A percentile compares a stretch with the other conserved stretches of the same genome.
These are phyloP conservation scores for Lineus longissimus DNA, from an alignment of 1,140 invertebrate genomes.

Conservation along the genomic window DNA sequence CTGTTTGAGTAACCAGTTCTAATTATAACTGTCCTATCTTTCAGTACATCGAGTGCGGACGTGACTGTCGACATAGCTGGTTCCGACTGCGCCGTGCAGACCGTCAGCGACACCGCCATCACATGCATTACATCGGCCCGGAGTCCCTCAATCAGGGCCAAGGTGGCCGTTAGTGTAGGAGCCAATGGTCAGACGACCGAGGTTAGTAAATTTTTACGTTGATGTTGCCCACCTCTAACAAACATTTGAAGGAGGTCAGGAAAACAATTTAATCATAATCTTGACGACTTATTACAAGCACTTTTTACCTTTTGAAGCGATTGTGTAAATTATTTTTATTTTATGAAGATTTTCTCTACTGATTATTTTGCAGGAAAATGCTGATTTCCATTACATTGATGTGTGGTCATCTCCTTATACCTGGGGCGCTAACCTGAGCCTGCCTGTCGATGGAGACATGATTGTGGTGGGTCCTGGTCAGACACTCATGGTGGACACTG, in stretches of 20 bases:
- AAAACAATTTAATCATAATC: too few relatives aligned
- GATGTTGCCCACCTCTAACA: too few relatives aligned
- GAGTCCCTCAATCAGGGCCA: slow-evolving; percentile 15
- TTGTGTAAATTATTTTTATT: too few relatives aligned
- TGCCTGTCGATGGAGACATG: slow-evolving; percentile 1
- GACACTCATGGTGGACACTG: not conserved
- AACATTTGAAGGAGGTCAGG: too few relatives aligned
- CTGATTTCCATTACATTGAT: not conserved
- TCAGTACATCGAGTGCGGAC: slow-evolving; percentile 18
- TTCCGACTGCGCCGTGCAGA: slow-evolving; percentile 19
- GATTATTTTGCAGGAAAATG: not conserved
- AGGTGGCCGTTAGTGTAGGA: slow-evolving; percentile 23
- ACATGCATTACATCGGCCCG: slow-evolving; percentile 25
- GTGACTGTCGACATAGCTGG: slow-evolving; percentile 28
- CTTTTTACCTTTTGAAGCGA: too few relatives aligned
- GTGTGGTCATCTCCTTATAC: not conserved
- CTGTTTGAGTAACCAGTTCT: too few relatives aligned
- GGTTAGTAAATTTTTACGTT: slow-evolving; percentile 2
- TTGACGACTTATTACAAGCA: too few relatives aligned
- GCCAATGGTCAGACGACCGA: slow-evolving; percentile 23
- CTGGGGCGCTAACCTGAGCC: not conserved
- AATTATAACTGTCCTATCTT: too few relatives aligned
- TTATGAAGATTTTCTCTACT: too few relatives aligned
- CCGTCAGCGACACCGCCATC: slow-evolving; percentile 22
- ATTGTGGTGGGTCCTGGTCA: not conserved